Conservation (phyloP, 2,888 invertebrate genomes). For the Pemphredon lugubris region DNA sequence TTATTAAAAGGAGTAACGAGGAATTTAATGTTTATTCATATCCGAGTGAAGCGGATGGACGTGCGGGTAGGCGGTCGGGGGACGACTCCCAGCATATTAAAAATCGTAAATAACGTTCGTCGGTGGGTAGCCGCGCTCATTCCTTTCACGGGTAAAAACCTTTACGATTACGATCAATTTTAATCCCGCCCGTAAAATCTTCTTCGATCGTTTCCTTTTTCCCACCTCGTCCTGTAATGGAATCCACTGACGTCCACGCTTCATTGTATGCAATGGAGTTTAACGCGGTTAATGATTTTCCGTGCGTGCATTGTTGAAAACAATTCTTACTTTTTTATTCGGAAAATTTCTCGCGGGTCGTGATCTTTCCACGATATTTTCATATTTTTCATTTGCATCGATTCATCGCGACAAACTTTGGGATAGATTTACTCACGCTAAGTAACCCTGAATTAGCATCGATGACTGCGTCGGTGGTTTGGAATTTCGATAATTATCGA, state of each 20-base stretch:
- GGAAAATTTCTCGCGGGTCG: too few species aligned
- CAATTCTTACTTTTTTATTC: too few species aligned
- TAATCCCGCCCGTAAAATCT: conserved; percentile 58
- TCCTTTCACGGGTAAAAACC: conserved; percentile 29
- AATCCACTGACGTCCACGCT: conserved; percentile 7
- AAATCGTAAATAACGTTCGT: conserved; percentile 63
- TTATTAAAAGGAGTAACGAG: conserved; percentile 75
- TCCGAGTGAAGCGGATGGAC: conserved; percentile 38
- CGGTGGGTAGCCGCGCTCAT: conserved; percentile 10
- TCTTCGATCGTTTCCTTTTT: conserved; percentile 18
- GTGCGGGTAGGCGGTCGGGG: conserved; percentile 18
- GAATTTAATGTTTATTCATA: conserved; percentile 78
- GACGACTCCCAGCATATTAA: conserved; percentile 60
- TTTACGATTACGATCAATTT: conserved; percentile 63
- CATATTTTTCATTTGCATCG: too few species aligned
- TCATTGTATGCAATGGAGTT: too few species aligned
- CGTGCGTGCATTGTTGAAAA: too few species aligned
- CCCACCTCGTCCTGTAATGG: background rate
- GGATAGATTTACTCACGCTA: too few species aligned
- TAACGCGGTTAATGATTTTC: too few species aligned
- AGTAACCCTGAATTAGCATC: too few species aligned
- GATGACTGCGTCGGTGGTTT: too few species aligned
- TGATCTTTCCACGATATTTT: too few species aligned
- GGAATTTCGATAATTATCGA: too few species aligned
- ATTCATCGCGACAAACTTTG: too few species aligned